These are phyloP conservation scores for Scolopax rusticola DNA, from an alignment of 2,797 vertebrate species.

Conservation along the genomic window DNA sequence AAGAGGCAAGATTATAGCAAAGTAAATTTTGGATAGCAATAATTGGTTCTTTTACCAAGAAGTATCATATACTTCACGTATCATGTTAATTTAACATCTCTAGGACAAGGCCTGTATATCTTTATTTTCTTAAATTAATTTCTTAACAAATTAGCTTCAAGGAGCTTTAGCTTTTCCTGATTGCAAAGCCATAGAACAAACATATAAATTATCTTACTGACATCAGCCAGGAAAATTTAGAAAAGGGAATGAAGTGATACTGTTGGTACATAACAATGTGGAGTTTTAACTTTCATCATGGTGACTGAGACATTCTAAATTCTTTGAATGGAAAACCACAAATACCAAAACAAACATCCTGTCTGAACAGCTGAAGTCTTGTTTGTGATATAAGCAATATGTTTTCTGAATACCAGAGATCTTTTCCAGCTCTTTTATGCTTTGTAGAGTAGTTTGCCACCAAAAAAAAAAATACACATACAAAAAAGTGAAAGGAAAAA, in stretches of 20 bases:
- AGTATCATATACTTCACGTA: not conserved
- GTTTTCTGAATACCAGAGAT: not conserved
- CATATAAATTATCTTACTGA: not conserved
- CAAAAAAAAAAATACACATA: not conserved
- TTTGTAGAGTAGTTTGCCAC: not conserved
- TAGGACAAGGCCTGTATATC: not conserved
- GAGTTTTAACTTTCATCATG: not conserved
- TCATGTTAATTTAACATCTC: not conserved
- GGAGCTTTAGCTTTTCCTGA: not conserved
- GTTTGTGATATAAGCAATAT: not conserved
- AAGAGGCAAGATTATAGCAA: not conserved
- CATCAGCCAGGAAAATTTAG: not conserved
- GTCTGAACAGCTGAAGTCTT: not conserved
- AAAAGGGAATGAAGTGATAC: not conserved
- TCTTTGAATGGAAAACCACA: not conserved
- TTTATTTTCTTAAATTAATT: not conserved
- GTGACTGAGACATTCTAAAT: not conserved
- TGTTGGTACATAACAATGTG: not conserved
- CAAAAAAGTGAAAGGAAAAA: not conserved
- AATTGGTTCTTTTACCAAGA: not conserved
- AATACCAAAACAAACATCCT: not conserved
- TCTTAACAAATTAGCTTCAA: not conserved
- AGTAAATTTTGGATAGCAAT: not conserved
- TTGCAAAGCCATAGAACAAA: not conserved
- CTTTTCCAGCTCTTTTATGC: not conserved